phyloP scores from a whole-genome alignment of 2,797 vertebrate species.

The Phoebastria nigripes region DNA sequence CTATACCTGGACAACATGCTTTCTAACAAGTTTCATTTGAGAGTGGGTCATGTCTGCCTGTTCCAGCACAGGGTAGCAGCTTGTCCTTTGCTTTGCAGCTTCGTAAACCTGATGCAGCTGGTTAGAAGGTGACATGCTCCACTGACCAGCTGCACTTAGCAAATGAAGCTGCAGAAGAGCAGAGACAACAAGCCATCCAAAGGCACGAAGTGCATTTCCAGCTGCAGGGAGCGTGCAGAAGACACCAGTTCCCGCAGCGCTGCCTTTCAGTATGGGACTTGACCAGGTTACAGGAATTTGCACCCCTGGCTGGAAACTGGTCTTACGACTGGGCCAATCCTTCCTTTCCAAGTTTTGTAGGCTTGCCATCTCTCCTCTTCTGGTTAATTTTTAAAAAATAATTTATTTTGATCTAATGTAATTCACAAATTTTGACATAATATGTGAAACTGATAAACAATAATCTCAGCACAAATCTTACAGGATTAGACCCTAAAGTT shows the following conservation, averaged over 20 bases:
- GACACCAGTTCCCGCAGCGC: not conserved
- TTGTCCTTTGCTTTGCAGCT: not conserved
- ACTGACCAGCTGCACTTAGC: not conserved
- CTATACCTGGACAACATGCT: not conserved
- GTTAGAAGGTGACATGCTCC: not conserved
- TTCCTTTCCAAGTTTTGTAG: not conserved
- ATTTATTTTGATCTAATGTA: not conserved
- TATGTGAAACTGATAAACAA: not conserved
- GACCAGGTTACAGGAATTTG: not conserved
- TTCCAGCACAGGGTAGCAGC: not conserved
- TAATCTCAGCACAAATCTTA: not conserved
- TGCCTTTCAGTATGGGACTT: not conserved
- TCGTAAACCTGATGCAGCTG: not conserved
- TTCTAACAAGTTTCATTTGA: not conserved
- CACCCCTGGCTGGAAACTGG: not conserved
- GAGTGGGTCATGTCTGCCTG: not conserved
- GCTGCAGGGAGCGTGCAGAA: rapidly evolving
- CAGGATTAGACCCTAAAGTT: not conserved
- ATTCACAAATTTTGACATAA: not conserved
- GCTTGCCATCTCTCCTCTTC: not conserved
- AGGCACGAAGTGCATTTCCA: not conserved
- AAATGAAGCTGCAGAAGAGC: not conserved
- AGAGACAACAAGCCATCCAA: not conserved
- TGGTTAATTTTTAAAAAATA: not conserved
- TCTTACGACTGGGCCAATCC: not conserved